Percentiles rank a stretch among this genome's conserved stretches.
Evolutionary conservation across 2,113 vertebrate species (phyloP).

Genomic region (Thomomys bottae): DNA sequence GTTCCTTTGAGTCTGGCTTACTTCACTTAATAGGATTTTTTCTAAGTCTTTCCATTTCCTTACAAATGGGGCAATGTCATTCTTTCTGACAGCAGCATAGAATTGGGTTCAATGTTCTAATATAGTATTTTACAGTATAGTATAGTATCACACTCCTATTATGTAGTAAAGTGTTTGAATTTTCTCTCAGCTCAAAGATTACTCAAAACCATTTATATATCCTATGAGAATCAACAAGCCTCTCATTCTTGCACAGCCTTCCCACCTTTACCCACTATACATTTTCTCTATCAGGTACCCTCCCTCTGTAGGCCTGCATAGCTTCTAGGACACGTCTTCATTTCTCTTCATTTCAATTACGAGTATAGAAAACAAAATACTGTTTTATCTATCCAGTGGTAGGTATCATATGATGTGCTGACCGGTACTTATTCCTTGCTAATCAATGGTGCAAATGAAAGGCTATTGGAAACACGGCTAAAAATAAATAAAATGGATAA

Average conservation of each 20-base stretch:
- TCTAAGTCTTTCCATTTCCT: too few species aligned
- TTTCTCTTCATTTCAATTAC: too few species aligned
- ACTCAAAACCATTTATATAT: background rate
- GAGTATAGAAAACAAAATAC: background rate
- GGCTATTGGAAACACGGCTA: background rate
- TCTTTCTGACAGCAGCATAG: too few species aligned
- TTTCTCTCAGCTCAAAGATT: background rate
- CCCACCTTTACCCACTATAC: background rate
- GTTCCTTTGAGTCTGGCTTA: too few species aligned
- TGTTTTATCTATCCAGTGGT: background rate
- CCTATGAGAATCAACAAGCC: background rate
- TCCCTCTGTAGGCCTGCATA: background rate
- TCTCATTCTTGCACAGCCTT: background rate
- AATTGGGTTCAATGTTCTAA: constrained; percentile 5
- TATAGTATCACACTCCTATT: background rate
- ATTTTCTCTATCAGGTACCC: background rate
- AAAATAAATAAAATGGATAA: background rate
- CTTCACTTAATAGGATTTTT: too few species aligned
- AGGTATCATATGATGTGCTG: too few species aligned
- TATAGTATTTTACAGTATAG: background rate
- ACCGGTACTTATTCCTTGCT: too few species aligned
- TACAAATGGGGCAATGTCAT: too few species aligned
- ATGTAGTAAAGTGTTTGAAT: background rate
- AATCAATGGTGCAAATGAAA: background rate
- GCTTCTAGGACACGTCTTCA: background rate